These are phyloP conservation scores for Anguilla pacifica DNA, from an alignment of 2,797 vertebrate species.

Conservation along the genomic window DNA sequence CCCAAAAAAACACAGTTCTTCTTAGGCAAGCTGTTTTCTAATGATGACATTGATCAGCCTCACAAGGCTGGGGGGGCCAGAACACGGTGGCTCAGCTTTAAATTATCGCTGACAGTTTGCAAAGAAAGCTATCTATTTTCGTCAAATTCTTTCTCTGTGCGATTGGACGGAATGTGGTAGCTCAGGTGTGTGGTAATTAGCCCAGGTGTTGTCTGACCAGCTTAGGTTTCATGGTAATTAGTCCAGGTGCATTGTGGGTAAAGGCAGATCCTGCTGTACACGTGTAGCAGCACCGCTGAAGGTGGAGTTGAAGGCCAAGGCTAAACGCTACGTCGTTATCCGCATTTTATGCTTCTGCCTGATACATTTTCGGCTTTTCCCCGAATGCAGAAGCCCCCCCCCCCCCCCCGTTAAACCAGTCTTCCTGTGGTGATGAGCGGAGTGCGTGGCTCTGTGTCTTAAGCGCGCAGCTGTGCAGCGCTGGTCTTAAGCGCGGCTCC, in stretches of 20 bases:
- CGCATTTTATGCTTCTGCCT: background rate
- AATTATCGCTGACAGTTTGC: background rate
- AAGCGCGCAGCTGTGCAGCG: no score
- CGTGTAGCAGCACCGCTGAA: background rate
- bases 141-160: background rate
- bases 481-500: slow-evolving; percentile 28
- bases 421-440: background rate
- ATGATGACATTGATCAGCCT: background rate
- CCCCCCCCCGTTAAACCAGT: background rate
- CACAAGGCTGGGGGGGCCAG: no score
- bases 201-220: background rate
- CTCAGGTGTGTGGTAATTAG: background rate
- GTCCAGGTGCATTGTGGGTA: background rate
- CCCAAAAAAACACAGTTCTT: background rate
- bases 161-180: background rate
- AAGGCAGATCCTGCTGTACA: background rate
- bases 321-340: background rate
- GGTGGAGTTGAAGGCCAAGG: background rate
- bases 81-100: background rate
- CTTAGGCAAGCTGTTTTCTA: background rate
- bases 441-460: background rate
- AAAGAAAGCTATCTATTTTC: background rate
- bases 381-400: no score
- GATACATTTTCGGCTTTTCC: no score
- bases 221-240: background rate